Evolutionary conservation across 2,797 vertebrate genomes (phyloP).

Genomic region (Apogon hyalosoma): DNA sequence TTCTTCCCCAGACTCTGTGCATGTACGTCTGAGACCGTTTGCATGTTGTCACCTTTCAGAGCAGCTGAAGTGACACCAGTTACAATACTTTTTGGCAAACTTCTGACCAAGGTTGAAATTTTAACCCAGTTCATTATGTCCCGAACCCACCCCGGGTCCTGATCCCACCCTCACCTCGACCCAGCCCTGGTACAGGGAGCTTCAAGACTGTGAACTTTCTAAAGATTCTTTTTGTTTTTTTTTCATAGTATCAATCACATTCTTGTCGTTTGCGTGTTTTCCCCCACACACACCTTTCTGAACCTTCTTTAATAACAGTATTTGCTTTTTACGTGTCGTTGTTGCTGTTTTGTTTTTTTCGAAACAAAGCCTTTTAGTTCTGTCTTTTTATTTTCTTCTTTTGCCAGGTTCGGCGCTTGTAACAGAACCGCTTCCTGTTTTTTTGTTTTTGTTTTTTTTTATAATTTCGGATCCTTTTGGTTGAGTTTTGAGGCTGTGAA

Average conservation of each 20-base stretch:
- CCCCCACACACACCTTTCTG: constrained; percentile 13
- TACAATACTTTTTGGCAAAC: not conserved
- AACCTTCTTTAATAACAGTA: constrained; percentile 78
- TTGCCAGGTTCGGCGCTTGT: constrained; percentile 21
- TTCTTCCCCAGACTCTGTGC: no score
- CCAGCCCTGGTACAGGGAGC: constrained; percentile 55
- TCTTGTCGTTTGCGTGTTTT: constrained; percentile 44
- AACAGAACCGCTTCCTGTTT: constrained; percentile 18
- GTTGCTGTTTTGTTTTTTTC: constrained; percentile 36
- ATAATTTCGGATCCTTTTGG: constrained; percentile 30
- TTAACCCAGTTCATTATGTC: not conserved
- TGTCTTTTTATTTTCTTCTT: constrained; percentile 6
- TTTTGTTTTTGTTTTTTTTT: constrained; percentile 18
- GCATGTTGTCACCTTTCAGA: not conserved
- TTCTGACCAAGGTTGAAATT: constrained; percentile 1
- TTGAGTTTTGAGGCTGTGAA: constrained; percentile 78
- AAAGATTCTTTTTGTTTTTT: constrained; percentile 54
- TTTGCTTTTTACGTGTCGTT: constrained; percentile 70
- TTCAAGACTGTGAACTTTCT: constrained; percentile 82
- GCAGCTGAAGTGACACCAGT: constrained; percentile 62
- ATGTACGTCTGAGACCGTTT: constrained; percentile 4
- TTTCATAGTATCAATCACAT: constrained; percentile 67
- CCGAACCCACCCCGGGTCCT: not conserved
- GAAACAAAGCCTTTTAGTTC: constrained; percentile 54
- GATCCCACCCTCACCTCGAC: not conserved